These are phyloP conservation scores for Brachionus koreanus DNA, from an alignment of 1,140 invertebrate species.

Conservation along the genomic window DNA sequence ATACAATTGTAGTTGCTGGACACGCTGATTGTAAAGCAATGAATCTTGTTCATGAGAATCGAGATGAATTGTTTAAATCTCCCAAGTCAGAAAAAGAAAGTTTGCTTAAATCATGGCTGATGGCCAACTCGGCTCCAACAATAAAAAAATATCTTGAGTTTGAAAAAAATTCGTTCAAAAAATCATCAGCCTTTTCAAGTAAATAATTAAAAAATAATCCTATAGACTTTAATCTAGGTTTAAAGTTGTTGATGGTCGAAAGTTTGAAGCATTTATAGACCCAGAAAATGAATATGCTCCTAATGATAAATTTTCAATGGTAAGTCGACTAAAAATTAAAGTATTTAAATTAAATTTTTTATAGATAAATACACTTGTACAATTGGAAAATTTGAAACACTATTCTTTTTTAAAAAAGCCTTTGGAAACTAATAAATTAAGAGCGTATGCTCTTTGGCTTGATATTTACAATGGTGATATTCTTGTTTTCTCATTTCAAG, in stretches of 20 bases:
- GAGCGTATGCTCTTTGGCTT: conserved; percentile 91
- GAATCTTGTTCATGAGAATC: conserved; percentile 36
- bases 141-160: conserved; percentile 74
- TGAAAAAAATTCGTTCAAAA: conserved; percentile 60
- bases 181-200: conserved; percentile 4
- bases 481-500: conserved; percentile 75
- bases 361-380: conserved; percentile 84
- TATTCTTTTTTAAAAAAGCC: conserved; percentile 83
- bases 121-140: conserved; percentile 74
- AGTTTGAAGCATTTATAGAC: conserved; percentile 86
- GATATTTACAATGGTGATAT: conserved; percentile 94
- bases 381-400: conserved; percentile 86
- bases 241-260: neutral
- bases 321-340: conserved; percentile 49
- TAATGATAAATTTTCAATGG: conserved; percentile 88
- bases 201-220: neutral
- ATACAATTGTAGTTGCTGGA: conserved; percentile 88
- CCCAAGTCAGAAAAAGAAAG: conserved; percentile 40
- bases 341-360: conserved; percentile 11
- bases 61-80: neutral
- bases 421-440: conserved; percentile 73
- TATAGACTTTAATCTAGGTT: neutral
- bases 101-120: conserved; percentile 83
- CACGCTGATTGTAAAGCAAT: conserved; percentile 84
- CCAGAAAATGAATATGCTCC: conserved; percentile 80